Conservation (phyloP, 2,797 vertebrate genomes). For the Momotus momota region DNA sequence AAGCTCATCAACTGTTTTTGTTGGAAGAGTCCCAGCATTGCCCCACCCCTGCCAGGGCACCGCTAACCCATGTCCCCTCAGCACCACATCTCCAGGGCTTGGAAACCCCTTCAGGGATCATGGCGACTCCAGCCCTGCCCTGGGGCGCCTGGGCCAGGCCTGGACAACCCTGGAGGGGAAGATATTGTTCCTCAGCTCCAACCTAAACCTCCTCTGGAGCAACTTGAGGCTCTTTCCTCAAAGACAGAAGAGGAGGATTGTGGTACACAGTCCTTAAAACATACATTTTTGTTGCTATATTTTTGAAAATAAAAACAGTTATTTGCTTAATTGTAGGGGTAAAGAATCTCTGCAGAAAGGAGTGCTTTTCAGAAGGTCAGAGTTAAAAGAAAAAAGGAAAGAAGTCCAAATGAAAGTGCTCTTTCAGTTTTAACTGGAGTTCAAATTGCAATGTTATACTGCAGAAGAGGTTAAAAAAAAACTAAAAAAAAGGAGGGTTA, state of each 20-base stretch:
- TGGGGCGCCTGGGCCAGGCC: too few species aligned
- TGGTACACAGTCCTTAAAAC: background rate
- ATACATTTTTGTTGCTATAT: background rate
- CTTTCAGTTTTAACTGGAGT: constrained; percentile 12
- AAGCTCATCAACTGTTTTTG: background rate
- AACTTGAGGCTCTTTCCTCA: too few species aligned
- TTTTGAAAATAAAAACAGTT: background rate
- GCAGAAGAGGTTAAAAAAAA: background rate
- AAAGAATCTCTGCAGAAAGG: background rate
- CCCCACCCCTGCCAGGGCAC: background rate
- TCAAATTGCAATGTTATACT: background rate
- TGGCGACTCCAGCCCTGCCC: too few species aligned
- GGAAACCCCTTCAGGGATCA: background rate
- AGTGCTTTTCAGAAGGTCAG: background rate
- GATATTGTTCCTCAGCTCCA: too few species aligned
- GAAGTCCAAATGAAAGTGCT: background rate
- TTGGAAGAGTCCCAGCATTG: background rate
- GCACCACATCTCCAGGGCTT: background rate
- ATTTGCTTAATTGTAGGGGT: background rate
- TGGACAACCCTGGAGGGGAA: too few species aligned
- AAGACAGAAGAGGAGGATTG: background rate
- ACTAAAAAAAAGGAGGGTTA: background rate
- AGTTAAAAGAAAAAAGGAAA: background rate
- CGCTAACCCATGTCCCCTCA: background rate
- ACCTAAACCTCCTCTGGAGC: too few species aligned